Conservation (phyloP, 2,888 invertebrate species). For the Thecophora atra region DNA sequence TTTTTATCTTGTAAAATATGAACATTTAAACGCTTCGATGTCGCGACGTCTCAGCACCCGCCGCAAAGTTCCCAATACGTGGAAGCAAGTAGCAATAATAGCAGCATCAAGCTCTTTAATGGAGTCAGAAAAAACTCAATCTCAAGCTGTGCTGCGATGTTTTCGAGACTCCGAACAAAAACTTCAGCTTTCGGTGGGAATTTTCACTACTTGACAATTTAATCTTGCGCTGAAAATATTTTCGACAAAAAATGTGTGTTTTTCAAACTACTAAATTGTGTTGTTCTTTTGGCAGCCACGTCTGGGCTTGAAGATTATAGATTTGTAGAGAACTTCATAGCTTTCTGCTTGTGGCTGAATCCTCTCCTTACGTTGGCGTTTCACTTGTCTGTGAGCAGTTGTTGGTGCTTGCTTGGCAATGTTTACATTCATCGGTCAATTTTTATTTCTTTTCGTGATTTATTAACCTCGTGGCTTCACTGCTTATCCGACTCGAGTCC, state of each 20-base stretch:
- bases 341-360: neutral
- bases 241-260: neutral
- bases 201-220: constrained; percentile 26
- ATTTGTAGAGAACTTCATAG: neutral
- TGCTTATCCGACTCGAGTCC: neutral
- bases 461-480: constrained; percentile 1
- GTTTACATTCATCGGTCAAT: neutral
- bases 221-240: constrained; percentile 19
- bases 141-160: neutral
- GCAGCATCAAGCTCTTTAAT: neutral
- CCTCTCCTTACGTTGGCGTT: neutral
- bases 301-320: neutral
- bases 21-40: constrained; percentile 22
- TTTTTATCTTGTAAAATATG: constrained; percentile 25
- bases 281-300: neutral
- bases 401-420: neutral
- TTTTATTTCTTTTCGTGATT: constrained; percentile 16
- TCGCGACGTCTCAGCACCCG: constrained; percentile 12
- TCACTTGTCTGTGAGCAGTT: constrained; percentile 14
- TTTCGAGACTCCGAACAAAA: neutral
- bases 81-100: neutral
- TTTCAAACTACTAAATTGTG: neutral
- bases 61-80: neutral
- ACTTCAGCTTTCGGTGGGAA: constrained; percentile 20
- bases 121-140: constrained; percentile 5